A percentile compares a stretch with the other conserved stretches of the same genome.
phyloP scores from a whole-genome alignment of 1,140 invertebrate species.

The Drosophila dunni region DNA sequence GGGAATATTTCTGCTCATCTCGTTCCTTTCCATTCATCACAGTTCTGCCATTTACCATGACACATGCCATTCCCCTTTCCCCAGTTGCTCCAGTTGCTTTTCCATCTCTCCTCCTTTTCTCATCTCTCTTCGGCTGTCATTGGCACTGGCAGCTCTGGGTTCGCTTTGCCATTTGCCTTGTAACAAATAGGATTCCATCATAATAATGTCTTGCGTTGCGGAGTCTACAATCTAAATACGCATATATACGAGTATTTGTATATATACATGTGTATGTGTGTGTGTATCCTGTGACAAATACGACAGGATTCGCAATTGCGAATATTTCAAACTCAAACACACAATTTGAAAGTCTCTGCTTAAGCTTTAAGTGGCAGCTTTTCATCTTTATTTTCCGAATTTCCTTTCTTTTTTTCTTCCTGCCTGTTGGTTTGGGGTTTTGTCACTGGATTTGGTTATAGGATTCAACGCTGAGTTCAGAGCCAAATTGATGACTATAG shows the following conservation, averaged over 20 bases:
- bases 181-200: conserved; percentile 83
- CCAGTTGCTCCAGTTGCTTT: not conserved
- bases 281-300: conserved; percentile 77
- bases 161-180: conserved; percentile 71
- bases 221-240: conserved; percentile 44
- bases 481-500: conserved; percentile 79
- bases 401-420: conserved; percentile 42
- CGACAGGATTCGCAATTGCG: conserved; percentile 80
- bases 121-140: conserved; percentile 67
- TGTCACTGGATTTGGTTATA: conserved; percentile 61
- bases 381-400: conserved; percentile 19
- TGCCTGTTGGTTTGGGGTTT: conserved; percentile 15
- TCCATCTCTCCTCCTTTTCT: conserved; percentile 17
- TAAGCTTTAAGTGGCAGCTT: conserved; percentile 62
- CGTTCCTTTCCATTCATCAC: conserved; percentile 41
- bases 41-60: conserved; percentile 32
- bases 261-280: conserved; percentile 35
- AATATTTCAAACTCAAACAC: conserved; percentile 81
- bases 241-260: conserved; percentile 13
- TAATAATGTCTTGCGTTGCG: conserved; percentile 69
- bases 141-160: conserved; percentile 64
- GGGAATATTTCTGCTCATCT: conserved; percentile 19
- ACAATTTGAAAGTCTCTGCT: conserved; percentile 53
- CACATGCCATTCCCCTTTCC: not conserved
- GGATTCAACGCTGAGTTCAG: conserved; percentile 25